Percentiles rank a stretch among this genome's conserved stretches.
Evolutionary conservation across 2,113 vertebrate species (phyloP).

Genomic region (Hydrolagus affinis): DNA sequence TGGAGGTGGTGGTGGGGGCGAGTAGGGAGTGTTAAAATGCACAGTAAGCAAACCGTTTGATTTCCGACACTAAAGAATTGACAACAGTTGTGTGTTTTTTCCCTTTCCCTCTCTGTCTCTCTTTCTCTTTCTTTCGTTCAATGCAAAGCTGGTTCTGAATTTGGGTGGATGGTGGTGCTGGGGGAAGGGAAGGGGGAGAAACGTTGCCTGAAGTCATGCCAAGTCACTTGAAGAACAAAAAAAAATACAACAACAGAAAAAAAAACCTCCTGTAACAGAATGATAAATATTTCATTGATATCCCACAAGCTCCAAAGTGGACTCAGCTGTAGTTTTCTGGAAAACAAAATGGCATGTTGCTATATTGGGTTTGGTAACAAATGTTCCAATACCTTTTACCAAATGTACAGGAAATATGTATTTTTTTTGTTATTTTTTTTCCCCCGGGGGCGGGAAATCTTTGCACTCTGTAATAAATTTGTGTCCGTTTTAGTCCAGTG

Average conservation of each 20-base stretch:
- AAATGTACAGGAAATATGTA: conserved; percentile 52
- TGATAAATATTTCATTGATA: not conserved
- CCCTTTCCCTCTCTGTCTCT: too few species aligned
- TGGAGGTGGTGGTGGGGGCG: too few species aligned
- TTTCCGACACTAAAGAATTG: not conserved
- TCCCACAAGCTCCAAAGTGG: not conserved
- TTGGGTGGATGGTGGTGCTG: too few species aligned
- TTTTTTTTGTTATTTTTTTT: conserved; percentile 38
- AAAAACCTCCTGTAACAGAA: conserved; percentile 37
- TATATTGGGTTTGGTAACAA: conserved; percentile 40
- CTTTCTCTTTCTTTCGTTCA: too few species aligned
- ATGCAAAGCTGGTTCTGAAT: not conserved
- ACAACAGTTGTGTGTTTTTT: not conserved
- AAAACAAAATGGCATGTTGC: not conserved
- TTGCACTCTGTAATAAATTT: conserved; percentile 38
- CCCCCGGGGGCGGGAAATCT: conserved; percentile 38
- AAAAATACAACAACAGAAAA: conserved; percentile 46
- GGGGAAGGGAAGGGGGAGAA: not conserved
- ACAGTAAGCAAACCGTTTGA: not conserved
- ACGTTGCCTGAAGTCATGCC: conserved; percentile 40
- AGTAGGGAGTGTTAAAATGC: not conserved
- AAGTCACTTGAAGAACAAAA: conserved; percentile 43
- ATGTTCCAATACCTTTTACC: conserved; percentile 36
- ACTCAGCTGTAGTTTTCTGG: not conserved
- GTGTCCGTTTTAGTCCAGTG: conserved; percentile 67